Evolutionary conservation across 2,888 invertebrate species (phyloP).

Genomic region (Cyclophora punctaria): DNA sequence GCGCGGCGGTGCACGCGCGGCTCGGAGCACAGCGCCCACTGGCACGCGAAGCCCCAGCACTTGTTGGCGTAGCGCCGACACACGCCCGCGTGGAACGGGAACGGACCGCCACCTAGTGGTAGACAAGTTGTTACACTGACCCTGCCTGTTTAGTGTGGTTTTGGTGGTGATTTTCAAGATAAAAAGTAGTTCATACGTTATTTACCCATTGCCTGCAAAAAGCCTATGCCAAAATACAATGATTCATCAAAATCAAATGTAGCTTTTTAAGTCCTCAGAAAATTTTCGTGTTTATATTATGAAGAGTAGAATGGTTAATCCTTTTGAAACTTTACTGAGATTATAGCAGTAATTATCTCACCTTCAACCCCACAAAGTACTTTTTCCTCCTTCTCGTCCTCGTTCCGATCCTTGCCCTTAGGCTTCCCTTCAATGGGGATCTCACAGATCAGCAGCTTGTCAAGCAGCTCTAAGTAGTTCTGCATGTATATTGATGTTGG

Average conservation of each 20-base stretch:
- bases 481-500: constrained; percentile 75
- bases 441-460: constrained; percentile 70
- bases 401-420: constrained; percentile 38
- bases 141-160: no score
- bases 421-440: constrained; percentile 61
- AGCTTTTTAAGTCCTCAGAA: no score
- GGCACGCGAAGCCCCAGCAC: constrained; percentile 85
- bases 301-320: no score
- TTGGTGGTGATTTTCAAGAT: no score
- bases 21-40: constrained; percentile 79
- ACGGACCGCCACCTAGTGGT: constrained; percentile 47
- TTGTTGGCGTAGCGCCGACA: constrained; percentile 78
- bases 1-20: constrained; percentile 82
- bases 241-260: no score
- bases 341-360: constrained; percentile 14
- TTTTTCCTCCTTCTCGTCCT: constrained; percentile 49
- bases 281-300: no score
- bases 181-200: no score
- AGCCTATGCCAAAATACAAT: no score
- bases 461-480: constrained; percentile 78
- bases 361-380: constrained; percentile 60
- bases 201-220: no score
- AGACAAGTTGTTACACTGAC: no score
- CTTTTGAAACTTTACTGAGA: no score
- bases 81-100: constrained; percentile 74